A percentile compares a stretch with the other conserved stretches of the same genome.
Conservation (phyloP, 2,797 vertebrate species). For the Florisuga fusca region DNA sequence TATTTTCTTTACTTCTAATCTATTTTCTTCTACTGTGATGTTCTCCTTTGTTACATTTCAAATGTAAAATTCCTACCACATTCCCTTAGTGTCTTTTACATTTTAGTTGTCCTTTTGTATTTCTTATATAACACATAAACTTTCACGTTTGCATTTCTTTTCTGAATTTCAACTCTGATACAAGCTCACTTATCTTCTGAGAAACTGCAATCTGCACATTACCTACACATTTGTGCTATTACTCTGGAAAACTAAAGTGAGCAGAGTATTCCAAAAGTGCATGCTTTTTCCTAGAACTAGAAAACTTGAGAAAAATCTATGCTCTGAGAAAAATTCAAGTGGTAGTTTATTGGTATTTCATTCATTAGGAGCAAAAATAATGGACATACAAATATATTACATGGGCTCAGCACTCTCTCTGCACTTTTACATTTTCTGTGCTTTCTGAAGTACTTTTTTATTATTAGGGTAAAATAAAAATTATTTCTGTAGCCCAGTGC, state of each 20-base stretch:
- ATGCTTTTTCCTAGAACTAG: not conserved
- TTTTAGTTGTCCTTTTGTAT: not conserved
- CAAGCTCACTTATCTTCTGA: not conserved
- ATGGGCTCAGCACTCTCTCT: not conserved
- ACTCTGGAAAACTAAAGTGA: not conserved
- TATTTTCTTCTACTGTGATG: not conserved
- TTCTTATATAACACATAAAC: not conserved
- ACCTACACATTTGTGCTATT: not conserved
- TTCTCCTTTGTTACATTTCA: not conserved
- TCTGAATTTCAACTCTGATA: not conserved
- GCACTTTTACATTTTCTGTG: too few relatives aligned
- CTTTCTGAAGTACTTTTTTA: not conserved
- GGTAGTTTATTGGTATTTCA: not conserved
- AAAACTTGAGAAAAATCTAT: accelerated
- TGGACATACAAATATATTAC: not conserved
- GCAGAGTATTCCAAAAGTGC: not conserved
- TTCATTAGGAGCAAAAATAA: not conserved
- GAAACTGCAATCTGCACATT: not conserved
- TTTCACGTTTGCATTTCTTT: not conserved
- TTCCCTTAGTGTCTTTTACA: not conserved
- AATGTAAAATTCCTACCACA: not conserved
- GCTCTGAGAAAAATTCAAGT: not conserved
- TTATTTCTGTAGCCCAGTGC: not conserved
- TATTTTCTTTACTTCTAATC: not conserved
- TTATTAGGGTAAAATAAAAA: not conserved